Evolutionary conservation across 2,888 invertebrate species (phyloP).

Genomic region (Aplocera efformata): DNA sequence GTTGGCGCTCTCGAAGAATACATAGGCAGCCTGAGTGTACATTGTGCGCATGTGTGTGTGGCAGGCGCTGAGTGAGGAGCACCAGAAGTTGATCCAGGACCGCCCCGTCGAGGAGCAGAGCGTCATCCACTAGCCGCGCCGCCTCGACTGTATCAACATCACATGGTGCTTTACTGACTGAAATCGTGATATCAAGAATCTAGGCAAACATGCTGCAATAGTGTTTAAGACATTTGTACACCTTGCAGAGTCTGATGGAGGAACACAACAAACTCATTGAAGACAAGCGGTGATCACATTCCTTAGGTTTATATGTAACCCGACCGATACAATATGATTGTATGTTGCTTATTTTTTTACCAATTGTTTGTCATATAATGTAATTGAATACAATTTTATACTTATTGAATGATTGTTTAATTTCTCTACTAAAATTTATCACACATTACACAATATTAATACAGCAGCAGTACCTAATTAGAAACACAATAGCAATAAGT

Average conservation of each 20-base stretch:
- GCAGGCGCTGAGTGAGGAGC: slow-evolving; percentile 91
- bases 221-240: background rate
- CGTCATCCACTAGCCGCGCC: slow-evolving; percentile 54
- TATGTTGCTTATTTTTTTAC: slow-evolving; percentile 32
- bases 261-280: slow-evolving; percentile 79
- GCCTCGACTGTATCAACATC: background rate
- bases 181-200: background rate
- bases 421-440: background rate
- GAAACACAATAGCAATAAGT: no score
- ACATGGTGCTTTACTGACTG: background rate
- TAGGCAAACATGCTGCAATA: background rate
- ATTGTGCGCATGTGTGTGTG: slow-evolving; percentile 41
- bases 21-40: slow-evolving; percentile 38
- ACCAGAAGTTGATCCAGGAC: slow-evolving; percentile 87
- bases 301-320: slow-evolving; percentile 17
- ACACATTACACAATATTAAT: no score
- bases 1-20: no score
- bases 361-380: slow-evolving; percentile 20
- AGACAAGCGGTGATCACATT: slow-evolving; percentile 44
- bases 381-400: slow-evolving; percentile 21
- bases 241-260: slow-evolving; percentile 78
- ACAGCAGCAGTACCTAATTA: no score
- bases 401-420: slow-evolving; percentile 4
- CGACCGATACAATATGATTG: slow-evolving; percentile 17
- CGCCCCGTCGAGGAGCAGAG: slow-evolving; percentile 56